Evolutionary conservation across 92 coral and sea anemone genomes (phyloP), one percentile per base, ranked within the genome.

Genomic region (Heteractis magnifica): DNA sequence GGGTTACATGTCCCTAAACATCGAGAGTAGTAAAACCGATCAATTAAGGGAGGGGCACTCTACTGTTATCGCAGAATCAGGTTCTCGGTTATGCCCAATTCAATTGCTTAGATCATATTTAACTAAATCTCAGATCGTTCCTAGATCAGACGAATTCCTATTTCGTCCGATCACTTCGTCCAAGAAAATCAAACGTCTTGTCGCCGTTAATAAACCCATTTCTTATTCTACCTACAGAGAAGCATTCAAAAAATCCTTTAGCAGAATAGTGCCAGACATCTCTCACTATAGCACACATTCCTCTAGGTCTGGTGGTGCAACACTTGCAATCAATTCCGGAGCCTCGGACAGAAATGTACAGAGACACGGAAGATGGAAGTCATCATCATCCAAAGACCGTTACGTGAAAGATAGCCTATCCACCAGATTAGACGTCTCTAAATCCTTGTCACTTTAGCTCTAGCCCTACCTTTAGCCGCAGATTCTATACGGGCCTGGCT

Each of bases 1-100:
- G 8, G 83, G 72, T 44, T 71, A 82, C 16, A 18, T 87, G 59
- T 41, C 85, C 8, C 15, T 87, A 12, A 68, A 44, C 76, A 83
- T 87, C 15, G 72, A 65, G 76, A 87, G 79, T 13, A 87, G 90
- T 20, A 87, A 87, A 71, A 82, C 90, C 0, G 87, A 87, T 49
- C 82, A 82, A 65, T 78, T 87, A 26, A 82, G 90, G 72, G 87
- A 87, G 51, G 80, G 90, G 65, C 59, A 56, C 55, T 80, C 48
- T 14, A 79, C 79, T 9, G 51, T 80, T 21, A 84, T 84, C 14
- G 85, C 87, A 8, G 74, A 68, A 58, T 84, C 85, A 8, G 76
- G 87, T 41, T 71, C 73, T 21, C 23, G 62, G 64, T 5, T 62
- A 58, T 81, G 89, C 71, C 89, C 87, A 65, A 73, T 81, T 6